Evolutionary conservation across 2,113 vertebrate genomes (phyloP), one percentile per base, ranked within the genome.

Genomic region (Phaethornis superciliosus): DNA sequence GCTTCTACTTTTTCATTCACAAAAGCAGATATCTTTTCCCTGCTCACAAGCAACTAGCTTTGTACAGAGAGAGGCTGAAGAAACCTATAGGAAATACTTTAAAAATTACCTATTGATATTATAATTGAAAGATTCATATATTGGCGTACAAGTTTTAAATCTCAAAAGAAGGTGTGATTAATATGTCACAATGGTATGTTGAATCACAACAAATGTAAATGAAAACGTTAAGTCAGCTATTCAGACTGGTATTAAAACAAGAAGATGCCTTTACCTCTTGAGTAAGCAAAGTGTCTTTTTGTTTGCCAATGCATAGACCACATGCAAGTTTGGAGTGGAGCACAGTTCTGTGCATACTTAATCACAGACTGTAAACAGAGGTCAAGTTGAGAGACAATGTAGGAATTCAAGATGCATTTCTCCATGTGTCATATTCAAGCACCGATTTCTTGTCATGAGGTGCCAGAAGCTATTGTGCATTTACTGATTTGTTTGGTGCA

Each of bases 331-430:
- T 68, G 32, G 27, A 84, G 60, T 32, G 4, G 42, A 94, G 32
- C 68, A 94, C 60, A 77, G 63, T 42, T 51, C 62, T 78, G 86
- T 83, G 89, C 96, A 97, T 88, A 93, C 55, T 88, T 95, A 89
- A 94, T 96, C 90, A 88, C 85, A 95, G 77, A 91, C 88, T 96
- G 94, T 97, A 97, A 97, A 96, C 88, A 96, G 96, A 90, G 95
- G 95, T 96, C 96, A 97, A 87, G 65, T 62, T 65, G 72, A 90
- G 35, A 85, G 74, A 90, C 94, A 97, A 97, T 94, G 79, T 68
- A 93, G 72, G 84, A 95, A 94, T 97, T 94, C 88, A 95, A 91
- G 93, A 92, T 91, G 35, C 81, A 94, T 96, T 96, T 97, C 56
- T 54, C 78, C 58, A 80, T 84, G 69, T 90, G 46, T 83, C 93